Evolutionary conservation across 2,888 invertebrate genomes (phyloP).

Genomic region (Periphyllus acericola): DNA sequence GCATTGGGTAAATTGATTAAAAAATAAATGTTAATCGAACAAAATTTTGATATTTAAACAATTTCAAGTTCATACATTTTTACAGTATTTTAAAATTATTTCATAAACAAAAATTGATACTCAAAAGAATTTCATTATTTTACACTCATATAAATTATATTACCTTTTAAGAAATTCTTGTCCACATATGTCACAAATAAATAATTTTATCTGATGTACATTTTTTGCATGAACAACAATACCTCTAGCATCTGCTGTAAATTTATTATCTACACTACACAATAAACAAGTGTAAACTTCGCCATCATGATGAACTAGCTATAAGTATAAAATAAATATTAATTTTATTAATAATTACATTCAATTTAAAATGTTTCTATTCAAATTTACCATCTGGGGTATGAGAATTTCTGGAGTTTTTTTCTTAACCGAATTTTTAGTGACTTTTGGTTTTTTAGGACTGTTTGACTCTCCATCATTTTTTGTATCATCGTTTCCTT

Average conservation of each 20-base stretch:
- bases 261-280: conserved; percentile 68
- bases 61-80: too few relatives aligned
- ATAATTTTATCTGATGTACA: conserved; percentile 73
- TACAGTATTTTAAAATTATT: too few relatives aligned
- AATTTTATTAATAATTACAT: conserved; percentile 39
- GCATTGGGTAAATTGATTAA: too few relatives aligned
- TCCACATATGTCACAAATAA: conserved; percentile 79
- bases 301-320: conserved; percentile 67
- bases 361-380: background rate
- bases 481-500: conserved; percentile 63
- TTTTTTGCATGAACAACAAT: conserved; percentile 74
- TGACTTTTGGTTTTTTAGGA: conserved; percentile 63
- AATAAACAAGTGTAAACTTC: conserved; percentile 71
- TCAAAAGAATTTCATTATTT: background rate
- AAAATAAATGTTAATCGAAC: too few relatives aligned
- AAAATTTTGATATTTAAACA: too few relatives aligned
- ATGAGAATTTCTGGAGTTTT: conserved; percentile 64
- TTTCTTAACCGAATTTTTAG: conserved; percentile 56
- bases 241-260: conserved; percentile 71
- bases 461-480: conserved; percentile 63
- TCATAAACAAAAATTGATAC: too few relatives aligned
- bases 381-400: conserved; percentile 65
- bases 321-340: conserved; percentile 42
- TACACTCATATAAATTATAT: background rate
- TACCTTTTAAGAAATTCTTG: conserved; percentile 73